Conservation (phyloP, 2,888 invertebrate species). For the Chrysodeixis includens region DNA sequence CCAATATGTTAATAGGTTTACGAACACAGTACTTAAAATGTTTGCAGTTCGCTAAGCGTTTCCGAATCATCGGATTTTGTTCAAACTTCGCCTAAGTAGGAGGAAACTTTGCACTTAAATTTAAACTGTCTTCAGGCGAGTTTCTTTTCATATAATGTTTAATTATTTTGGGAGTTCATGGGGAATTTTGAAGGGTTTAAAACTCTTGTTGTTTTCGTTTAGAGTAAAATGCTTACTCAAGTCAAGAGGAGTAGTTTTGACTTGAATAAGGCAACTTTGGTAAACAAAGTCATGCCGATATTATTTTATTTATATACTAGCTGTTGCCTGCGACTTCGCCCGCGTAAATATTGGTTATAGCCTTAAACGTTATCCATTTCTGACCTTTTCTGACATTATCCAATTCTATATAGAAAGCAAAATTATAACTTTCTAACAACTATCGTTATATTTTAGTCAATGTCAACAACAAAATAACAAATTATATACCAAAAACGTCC, state of each 20-base stretch:
- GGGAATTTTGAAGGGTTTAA: slow-evolving; percentile 8
- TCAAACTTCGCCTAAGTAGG: slow-evolving; percentile 49
- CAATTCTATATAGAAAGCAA: too few species aligned
- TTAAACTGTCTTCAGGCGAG: slow-evolving; percentile 46
- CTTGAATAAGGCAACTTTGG: not conserved
- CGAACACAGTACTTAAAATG: slow-evolving; percentile 60
- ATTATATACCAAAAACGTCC: too few species aligned
- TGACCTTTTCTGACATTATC: too few species aligned
- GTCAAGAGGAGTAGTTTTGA: not conserved
- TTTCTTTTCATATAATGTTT: slow-evolving; percentile 43
- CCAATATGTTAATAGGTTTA: slow-evolving; percentile 63
- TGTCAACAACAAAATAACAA: too few species aligned
- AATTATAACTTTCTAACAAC: too few species aligned
- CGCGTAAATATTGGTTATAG: too few species aligned
- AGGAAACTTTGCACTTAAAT: slow-evolving; percentile 57
- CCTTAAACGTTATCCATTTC: too few species aligned
- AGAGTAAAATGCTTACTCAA: not conserved
- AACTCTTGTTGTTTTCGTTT: not conserved
- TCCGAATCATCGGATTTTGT: slow-evolving; percentile 59
- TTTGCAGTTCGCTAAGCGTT: slow-evolving; percentile 55
- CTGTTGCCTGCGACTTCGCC: too few species aligned
- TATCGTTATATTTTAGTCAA: too few species aligned
- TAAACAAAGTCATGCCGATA: too few species aligned
- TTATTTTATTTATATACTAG: too few species aligned
- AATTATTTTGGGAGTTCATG: slow-evolving; percentile 33